Evolutionary conservation across 2,888 invertebrate species (phyloP).

Genomic region (Aporophyla nigra): DNA sequence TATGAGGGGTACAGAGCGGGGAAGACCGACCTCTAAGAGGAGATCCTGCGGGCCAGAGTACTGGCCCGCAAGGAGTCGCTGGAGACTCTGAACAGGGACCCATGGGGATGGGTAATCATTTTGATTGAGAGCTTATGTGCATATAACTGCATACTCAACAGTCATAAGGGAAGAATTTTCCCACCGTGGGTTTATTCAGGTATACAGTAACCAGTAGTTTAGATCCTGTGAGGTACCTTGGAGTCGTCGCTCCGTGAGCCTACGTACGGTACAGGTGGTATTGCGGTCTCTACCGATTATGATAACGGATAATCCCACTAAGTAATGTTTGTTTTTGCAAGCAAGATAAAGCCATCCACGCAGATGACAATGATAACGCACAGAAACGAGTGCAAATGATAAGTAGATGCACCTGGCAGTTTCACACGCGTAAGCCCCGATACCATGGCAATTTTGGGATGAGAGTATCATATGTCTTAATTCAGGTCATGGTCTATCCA

Average conservation of each 20-base stretch:
- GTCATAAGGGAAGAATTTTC: too few species aligned
- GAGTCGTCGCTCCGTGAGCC: background rate
- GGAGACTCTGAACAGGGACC: too few species aligned
- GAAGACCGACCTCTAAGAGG: too few species aligned
- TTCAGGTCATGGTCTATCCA: background rate
- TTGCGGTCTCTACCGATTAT: constrained; percentile 27
- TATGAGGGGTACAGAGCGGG: too few species aligned
- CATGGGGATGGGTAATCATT: too few species aligned
- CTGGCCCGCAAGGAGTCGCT: too few species aligned
- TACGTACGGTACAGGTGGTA: background rate
- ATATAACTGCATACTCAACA: too few species aligned
- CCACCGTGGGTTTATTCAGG: background rate
- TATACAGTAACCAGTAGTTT: background rate
- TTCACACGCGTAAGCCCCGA: background rate
- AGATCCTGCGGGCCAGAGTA: too few species aligned
- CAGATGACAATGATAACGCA: constrained; percentile 22
- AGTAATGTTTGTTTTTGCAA: constrained; percentile 37
- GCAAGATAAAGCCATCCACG: constrained; percentile 22
- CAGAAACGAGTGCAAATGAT: constrained; percentile 22
- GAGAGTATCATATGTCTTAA: background rate
- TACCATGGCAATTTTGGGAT: background rate
- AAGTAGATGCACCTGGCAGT: background rate
- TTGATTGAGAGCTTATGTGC: too few species aligned
- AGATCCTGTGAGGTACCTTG: background rate
- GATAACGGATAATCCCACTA: constrained; percentile 36